Base-by-base conservation (phyloP, 2,797 vertebrate species). In the Ficedula albicollis region DNA sequence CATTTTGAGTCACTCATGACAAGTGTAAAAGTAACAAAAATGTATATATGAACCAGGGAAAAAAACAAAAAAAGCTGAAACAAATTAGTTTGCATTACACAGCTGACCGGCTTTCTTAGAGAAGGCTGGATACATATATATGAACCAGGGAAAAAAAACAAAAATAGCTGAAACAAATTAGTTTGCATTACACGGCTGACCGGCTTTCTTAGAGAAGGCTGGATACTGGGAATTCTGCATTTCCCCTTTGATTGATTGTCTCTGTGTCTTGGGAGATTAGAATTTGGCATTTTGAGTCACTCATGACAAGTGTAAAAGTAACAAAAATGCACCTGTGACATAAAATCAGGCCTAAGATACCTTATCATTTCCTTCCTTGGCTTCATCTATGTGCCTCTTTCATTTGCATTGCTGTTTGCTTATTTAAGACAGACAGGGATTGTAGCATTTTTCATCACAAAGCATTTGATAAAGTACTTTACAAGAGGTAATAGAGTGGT, bases 201-300 rank as follows among this genome's bases (percentile, higher is more conserved):
- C 29, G 6, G 38, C 34, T 80, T 95, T 94, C 76, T 52, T 66
- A 84, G 67, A 64, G 44, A 73, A 58, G 51, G 51, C 32, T 89
- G 60, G 60, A 23, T 84, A 63, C 41, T 22, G 38, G 56, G 69
- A 93, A 85, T 91, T 87, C 72, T 90, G 52, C 32, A 67, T 91
- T 96, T 93, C 51, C 43, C 55, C 84, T 95, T 93, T 84, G 86
- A 75, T 17, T 91, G 74, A 94, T 77, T 82, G 69, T 77, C 54
- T 93, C 75, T 89, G 34, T 27, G 6, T 84, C 48, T 80, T 66
- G 48, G 8, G 41, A 49, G 72, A 82, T 93, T 91, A 76, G 48
- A 94, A 86, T 89, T 74, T 75, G 75, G 62, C 49, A 58, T 86
- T 94, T 96, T 93, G n/a, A 86, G 83, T 69, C 46, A 41, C 32